A percentile compares a stretch with the other conserved stretches of the same genome.
Conservation (phyloP, 2,797 vertebrate genomes). For the Tragopan temminckii region DNA sequence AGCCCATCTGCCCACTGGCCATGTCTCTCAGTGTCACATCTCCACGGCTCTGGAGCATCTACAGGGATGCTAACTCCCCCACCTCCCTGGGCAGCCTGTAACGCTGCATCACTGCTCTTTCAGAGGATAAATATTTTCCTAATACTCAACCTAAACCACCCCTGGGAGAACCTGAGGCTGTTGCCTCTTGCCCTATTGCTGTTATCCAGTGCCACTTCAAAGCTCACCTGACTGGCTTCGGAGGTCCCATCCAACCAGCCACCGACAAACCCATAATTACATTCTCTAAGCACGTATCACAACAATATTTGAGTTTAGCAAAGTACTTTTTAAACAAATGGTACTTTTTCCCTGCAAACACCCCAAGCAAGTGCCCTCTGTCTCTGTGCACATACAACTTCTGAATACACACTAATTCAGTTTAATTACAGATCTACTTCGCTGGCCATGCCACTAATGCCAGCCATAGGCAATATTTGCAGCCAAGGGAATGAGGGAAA, state of each 20-base stretch:
- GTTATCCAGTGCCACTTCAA: background rate
- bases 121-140: too few relatives aligned
- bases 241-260: background rate
- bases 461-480: conserved; percentile 13
- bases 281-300: background rate
- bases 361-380: conserved; percentile 42
- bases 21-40: too few relatives aligned
- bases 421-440: conserved; percentile 75
- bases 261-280: background rate
- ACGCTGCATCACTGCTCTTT: too few relatives aligned
- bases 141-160: too few relatives aligned
- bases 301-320: background rate
- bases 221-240: background rate
- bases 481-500: background rate
- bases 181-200: too few relatives aligned
- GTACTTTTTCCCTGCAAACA: background rate
- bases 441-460: conserved; percentile 13
- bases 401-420: conserved; percentile 67
- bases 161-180: too few relatives aligned
- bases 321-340: background rate
- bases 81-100: too few relatives aligned
- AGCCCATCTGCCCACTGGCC: too few relatives aligned
- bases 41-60: too few relatives aligned
- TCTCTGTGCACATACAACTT: conserved; percentile 54
- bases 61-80: too few relatives aligned